Evolutionary conservation across 2,113 vertebrate species (phyloP).

Genomic region (Callionymus lyra): DNA sequence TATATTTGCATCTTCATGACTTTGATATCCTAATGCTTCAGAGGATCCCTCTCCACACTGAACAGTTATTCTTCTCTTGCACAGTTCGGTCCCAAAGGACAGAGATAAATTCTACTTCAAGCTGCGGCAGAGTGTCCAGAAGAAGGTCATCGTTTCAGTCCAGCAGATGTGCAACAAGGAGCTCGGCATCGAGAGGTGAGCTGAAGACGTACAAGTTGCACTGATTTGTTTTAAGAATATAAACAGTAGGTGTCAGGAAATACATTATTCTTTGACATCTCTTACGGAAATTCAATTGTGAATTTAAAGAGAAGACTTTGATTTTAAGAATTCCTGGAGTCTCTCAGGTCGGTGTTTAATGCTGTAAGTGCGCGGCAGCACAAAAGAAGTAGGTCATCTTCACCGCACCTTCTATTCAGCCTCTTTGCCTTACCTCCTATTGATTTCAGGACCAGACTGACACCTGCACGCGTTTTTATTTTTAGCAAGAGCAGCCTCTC

Average conservation of each 20-base stretch:
- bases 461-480: constrained; percentile 17
- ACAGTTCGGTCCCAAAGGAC: constrained; percentile 92
- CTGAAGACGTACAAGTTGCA: no score
- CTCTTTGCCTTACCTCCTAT: constrained; percentile 12
- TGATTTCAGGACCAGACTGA: constrained; percentile 15
- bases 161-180: constrained; percentile 93
- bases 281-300: no score
- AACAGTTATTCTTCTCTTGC: background rate
- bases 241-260: background rate
- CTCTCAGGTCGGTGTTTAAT: constrained; percentile 1
- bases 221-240: background rate
- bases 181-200: constrained; percentile 89
- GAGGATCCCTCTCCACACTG: no score
- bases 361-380: constrained; percentile 1
- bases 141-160: constrained; percentile 88
- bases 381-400: constrained; percentile 34
- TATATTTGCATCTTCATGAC: no score
- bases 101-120: constrained; percentile 97
- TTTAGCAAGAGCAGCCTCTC: constrained; percentile 1
- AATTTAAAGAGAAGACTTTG: background rate
- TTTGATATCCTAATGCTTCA: no score
- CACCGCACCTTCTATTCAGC: constrained; percentile 10
- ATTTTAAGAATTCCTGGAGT: background rate
- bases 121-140: constrained; percentile 87
- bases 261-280: no score